A percentile compares a stretch with the other conserved stretches of the same genome.
Conservation (phyloP, 2,888 invertebrate genomes). For the Ennomos fuscantarius region DNA sequence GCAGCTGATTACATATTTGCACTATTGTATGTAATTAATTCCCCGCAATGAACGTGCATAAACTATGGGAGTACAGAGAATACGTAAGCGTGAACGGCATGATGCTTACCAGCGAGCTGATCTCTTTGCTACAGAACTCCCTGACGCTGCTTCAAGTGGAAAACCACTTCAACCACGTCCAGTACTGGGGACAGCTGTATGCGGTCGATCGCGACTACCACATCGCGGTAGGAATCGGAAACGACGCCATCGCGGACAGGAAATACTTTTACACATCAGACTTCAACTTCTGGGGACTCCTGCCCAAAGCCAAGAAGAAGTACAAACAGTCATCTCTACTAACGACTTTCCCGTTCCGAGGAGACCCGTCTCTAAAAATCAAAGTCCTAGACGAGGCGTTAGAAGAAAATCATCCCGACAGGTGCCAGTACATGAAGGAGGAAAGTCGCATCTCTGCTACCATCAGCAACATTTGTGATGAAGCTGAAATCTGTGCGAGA, state of each 20-base stretch:
- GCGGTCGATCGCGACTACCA: constrained; percentile 92
- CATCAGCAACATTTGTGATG: constrained; percentile 89
- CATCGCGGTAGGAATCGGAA: constrained; percentile 92
- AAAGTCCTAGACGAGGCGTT: constrained; percentile 77
- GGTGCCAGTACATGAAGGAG: constrained; percentile 87
- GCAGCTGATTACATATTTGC: too few species aligned
- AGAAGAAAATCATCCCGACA: constrained; percentile 67
- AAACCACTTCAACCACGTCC: constrained; percentile 92
- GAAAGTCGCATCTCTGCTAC: constrained; percentile 91
- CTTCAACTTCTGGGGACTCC: constrained; percentile 87
- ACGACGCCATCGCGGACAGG: constrained; percentile 89
- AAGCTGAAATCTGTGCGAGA: constrained; percentile 91
- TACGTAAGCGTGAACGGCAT: constrained; percentile 86
- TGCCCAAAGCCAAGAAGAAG: constrained; percentile 75
- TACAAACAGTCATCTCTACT: constrained; percentile 72
- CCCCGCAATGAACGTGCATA: constrained; percentile 69
- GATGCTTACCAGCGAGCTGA: constrained; percentile 89
- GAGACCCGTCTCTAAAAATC: constrained; percentile 81
- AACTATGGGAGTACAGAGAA: constrained; percentile 77
- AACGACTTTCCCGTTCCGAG: constrained; percentile 76
- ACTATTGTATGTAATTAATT: background rate
- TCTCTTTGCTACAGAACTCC: constrained; percentile 90
- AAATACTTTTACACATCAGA: constrained; percentile 92
- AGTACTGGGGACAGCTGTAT: constrained; percentile 94
- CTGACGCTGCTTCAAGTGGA: constrained; percentile 92